Percentiles rank a stretch among this genome's conserved stretches.
These are phyloP conservation scores for Ia io DNA, from an alignment of 2,113 vertebrate species.

Conservation along the genomic window DNA sequence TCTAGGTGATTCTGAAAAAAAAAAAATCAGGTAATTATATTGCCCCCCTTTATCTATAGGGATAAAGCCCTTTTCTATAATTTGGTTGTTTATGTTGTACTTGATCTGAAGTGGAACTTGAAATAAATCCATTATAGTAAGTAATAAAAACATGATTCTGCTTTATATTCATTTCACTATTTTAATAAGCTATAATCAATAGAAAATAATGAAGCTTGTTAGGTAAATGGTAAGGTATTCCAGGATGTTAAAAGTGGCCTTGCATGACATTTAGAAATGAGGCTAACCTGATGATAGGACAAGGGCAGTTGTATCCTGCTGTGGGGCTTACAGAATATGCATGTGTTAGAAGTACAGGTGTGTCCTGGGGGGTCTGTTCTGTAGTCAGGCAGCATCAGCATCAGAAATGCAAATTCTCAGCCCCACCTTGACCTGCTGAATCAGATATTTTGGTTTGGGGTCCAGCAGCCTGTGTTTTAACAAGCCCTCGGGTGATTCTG, in stretches of 20 bases:
- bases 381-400: neutral
- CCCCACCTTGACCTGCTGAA: neutral
- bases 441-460: neutral
- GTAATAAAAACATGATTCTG: neutral
- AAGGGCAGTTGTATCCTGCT: neutral
- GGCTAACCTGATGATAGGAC: neutral
- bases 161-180: neutral
- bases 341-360: neutral
- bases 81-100: neutral
- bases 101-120: conserved; percentile 12
- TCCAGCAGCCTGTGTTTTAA: neutral
- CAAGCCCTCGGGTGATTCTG: neutral
- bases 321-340: neutral
- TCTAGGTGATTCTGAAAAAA: neutral
- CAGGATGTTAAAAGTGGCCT: neutral
- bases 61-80: neutral
- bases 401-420: conserved; percentile 16
- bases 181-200: neutral
- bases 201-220: conserved; percentile 28
- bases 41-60: neutral
- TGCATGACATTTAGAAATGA: conserved; percentile 6
- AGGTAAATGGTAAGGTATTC: neutral
- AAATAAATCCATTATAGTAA: neutral
- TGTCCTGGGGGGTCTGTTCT: neutral
- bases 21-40: neutral